Conservation (phyloP, 2,113 vertebrate genomes). For the Pachycephala philippinensis region DNA sequence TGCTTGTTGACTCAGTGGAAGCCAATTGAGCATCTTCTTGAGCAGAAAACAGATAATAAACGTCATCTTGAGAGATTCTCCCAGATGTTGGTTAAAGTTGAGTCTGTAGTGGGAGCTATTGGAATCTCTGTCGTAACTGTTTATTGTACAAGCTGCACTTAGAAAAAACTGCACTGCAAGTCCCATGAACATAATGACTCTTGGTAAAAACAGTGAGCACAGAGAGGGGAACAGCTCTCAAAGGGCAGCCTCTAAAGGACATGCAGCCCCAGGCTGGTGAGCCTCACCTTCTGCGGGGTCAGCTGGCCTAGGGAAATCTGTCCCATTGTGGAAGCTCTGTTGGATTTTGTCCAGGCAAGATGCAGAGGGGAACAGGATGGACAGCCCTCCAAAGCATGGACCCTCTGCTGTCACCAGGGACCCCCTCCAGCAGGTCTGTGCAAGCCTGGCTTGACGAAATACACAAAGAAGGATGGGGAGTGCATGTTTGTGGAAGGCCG, state of each 20-base stretch:
- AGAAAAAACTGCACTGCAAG: neutral
- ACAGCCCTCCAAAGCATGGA: neutral
- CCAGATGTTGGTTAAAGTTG: neutral
- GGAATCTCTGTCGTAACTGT: neutral
- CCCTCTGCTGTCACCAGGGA: neutral
- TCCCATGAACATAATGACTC: neutral
- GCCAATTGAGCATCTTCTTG: neutral
- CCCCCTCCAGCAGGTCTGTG: neutral
- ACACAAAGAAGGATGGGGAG: neutral
- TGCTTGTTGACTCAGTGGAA: neutral
- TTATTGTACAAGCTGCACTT: neutral
- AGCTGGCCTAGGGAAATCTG: neutral
- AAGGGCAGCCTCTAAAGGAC: neutral
- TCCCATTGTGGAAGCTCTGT: neutral
- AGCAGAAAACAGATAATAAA: slow-evolving; percentile 10
- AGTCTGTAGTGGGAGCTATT: neutral
- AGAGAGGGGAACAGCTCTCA: neutral
- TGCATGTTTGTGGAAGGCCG: neutral
- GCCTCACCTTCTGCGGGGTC: fast-evolving
- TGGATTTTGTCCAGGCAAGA: neutral
- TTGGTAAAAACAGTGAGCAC: neutral
- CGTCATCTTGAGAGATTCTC: neutral
- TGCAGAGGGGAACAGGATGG: fast-evolving
- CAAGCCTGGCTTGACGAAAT: neutral
- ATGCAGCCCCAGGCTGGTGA: neutral